Evolutionary conservation across 2,797 vertebrate species (phyloP).

Genomic region (Crenichthys baileyi): DNA sequence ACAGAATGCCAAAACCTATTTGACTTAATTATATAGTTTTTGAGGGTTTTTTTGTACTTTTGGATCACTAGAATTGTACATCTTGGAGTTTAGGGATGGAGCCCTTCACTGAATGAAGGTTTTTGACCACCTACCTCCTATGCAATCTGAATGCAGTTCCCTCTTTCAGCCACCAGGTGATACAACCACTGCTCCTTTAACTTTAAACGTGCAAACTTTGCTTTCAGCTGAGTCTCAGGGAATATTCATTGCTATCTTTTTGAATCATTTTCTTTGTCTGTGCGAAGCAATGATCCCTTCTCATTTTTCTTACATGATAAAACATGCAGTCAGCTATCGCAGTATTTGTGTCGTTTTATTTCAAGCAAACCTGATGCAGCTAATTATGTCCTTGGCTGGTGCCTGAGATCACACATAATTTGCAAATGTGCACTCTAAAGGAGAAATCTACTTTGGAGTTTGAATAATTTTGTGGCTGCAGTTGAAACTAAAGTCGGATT

Average conservation of each 20-base stretch:
- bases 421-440: background rate
- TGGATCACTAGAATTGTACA: background rate
- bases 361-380: background rate
- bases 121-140: background rate
- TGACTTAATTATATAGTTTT: background rate
- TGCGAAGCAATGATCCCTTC: background rate
- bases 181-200: background rate
- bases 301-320: background rate
- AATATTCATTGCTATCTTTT: background rate
- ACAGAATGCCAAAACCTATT: background rate
- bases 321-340: background rate
- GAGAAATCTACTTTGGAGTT: background rate
- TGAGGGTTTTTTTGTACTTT: background rate
- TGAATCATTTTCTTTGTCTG: background rate
- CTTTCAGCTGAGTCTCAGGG: background rate
- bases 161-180: background rate
- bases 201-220: background rate
- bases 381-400: background rate
- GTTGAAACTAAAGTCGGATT: background rate
- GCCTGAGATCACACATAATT: background rate
- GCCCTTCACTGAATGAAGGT: background rate
- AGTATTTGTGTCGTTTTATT: background rate
- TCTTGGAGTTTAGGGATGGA: background rate
- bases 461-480: background rate
- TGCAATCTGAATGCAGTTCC: too few relatives aligned